These are phyloP conservation scores for Melanotaenia parkinsoni DNA, from an alignment of 2,797 vertebrate species.

Conservation along the genomic window DNA sequence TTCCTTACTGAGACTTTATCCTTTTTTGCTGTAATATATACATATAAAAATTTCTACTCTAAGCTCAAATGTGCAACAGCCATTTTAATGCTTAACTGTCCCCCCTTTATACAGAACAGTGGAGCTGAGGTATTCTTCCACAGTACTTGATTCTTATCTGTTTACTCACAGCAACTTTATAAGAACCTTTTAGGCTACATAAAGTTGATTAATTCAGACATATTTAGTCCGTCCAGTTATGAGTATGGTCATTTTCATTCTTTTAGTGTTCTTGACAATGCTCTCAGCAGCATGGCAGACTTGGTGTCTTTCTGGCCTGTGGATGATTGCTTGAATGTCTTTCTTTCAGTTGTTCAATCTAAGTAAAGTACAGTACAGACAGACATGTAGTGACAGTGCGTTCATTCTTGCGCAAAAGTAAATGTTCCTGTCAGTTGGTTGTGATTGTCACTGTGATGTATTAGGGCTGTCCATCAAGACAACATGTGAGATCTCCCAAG, in stretches of 20 bases:
- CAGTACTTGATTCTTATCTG: slow-evolving; percentile 47
- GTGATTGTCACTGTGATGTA: slow-evolving; percentile 56
- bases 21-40: not conserved
- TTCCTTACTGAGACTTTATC: not conserved
- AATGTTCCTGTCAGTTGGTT: slow-evolving; percentile 59
- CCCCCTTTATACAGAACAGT: not conserved
- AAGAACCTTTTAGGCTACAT: slow-evolving; percentile 47
- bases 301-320: slow-evolving; percentile 33
- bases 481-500: slow-evolving; percentile 22
- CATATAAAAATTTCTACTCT: not conserved
- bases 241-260: slow-evolving; percentile 48
- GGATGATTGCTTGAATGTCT: slow-evolving; percentile 50
- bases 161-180: slow-evolving; percentile 41
- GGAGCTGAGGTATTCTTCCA: not conserved
- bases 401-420: slow-evolving; percentile 45
- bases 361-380: slow-evolving; percentile 17
- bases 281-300: slow-evolving; percentile 52
- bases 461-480: slow-evolving; percentile 61
- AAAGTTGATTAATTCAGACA: slow-evolving; percentile 64
- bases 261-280: slow-evolving; percentile 67
- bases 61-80: too few relatives aligned
- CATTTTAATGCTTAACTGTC: not conserved
- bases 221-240: slow-evolving; percentile 64
- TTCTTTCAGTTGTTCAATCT: slow-evolving; percentile 38
- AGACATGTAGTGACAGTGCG: slow-evolving; percentile 23